These are phyloP conservation scores for Schizopygopsis malacanthus DNA, from an alignment of 2,797 vertebrate genomes.

Conservation along the genomic window DNA sequence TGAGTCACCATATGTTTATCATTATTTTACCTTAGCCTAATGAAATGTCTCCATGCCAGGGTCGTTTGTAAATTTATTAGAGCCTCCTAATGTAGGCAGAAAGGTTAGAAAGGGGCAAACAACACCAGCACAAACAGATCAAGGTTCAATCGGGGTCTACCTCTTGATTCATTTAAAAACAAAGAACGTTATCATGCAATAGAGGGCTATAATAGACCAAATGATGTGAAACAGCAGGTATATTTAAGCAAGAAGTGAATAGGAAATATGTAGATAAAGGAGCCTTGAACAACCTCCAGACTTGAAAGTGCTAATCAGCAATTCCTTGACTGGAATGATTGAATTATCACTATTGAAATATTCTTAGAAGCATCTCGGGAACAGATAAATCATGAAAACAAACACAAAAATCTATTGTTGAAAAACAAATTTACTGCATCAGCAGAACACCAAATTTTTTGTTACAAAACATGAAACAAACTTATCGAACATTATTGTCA, in stretches of 20 bases:
- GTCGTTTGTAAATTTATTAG: slow-evolving; percentile 71
- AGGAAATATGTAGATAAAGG: neutral
- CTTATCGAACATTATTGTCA: slow-evolving; percentile 45
- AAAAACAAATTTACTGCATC: slow-evolving; percentile 69
- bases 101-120: slow-evolving; percentile 18
- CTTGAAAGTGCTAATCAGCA: neutral
- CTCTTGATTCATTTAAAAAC: neutral
- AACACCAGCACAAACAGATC: neutral
- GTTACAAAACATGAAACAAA: slow-evolving; percentile 56
- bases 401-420: neutral
- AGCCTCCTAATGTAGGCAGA: slow-evolving; percentile 63
- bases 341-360: neutral
- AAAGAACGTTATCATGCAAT: neutral
- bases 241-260: neutral
- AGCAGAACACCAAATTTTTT: slow-evolving; percentile 49
- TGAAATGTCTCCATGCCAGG: slow-evolving; percentile 72
- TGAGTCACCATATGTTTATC: slow-evolving; percentile 77
- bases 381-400: slow-evolving; percentile 9
- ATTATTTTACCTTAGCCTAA: slow-evolving; percentile 74
- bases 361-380: neutral
- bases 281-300: neutral
- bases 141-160: neutral
- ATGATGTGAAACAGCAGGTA: neutral
- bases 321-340: neutral
- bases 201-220: neutral